Conservation (phyloP, 2,888 invertebrate genomes). For the Spisula subtruncata region DNA sequence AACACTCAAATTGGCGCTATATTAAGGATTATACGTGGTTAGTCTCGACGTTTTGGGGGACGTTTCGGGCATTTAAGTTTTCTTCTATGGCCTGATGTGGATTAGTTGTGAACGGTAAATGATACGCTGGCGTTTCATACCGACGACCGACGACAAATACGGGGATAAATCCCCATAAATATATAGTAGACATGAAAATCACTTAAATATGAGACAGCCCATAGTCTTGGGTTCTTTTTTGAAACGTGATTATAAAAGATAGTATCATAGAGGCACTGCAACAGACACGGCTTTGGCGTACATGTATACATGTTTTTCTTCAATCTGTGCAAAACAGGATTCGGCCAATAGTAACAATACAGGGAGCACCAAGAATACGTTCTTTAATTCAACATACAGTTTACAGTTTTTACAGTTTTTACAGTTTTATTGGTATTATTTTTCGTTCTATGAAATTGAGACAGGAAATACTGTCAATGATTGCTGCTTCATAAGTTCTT, state of each 20-base stretch:
- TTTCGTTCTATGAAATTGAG: too few species aligned
- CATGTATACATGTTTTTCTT: too few species aligned
- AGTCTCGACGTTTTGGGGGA: constrained; percentile 1
- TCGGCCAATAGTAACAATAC: too few species aligned
- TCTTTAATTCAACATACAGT: too few species aligned
- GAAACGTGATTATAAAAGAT: neutral
- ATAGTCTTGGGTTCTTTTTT: neutral
- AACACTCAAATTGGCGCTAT: constrained; percentile 14
- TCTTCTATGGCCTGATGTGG: neutral
- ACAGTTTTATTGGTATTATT: too few species aligned
- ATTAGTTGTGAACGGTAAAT: neutral
- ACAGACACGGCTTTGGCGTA: neutral
- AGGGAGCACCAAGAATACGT: too few species aligned
- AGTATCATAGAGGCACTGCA: neutral
- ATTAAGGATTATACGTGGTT: neutral
- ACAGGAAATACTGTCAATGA: too few species aligned
- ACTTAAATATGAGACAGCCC: neutral
- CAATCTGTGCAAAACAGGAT: too few species aligned
- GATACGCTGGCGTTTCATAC: neutral
- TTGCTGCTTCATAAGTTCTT: too few species aligned
- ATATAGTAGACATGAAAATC: neutral
- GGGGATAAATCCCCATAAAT: neutral
- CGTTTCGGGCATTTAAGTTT: neutral
- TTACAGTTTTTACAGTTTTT: too few species aligned
- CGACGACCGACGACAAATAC: neutral